Conservation (phyloP, 1,140 invertebrate species). For the Monochamus saltuarius region DNA sequence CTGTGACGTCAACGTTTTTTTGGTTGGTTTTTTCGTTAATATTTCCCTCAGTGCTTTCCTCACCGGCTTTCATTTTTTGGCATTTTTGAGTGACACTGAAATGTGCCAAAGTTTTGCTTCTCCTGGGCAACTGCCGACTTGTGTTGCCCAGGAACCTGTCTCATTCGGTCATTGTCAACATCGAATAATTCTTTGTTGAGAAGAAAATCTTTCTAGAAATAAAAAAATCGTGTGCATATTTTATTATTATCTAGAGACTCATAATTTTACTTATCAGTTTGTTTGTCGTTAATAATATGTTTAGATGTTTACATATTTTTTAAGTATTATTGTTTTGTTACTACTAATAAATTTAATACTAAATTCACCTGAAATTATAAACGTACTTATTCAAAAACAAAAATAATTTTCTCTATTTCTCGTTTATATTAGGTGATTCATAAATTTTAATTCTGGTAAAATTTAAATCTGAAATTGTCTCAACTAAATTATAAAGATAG, state of each 20-base stretch:
- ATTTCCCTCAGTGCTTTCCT: conserved; percentile 17
- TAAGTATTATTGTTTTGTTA: too few species aligned
- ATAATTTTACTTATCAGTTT: not conserved
- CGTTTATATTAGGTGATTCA: too few species aligned
- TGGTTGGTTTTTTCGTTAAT: conserved; percentile 7
- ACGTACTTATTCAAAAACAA: too few species aligned
- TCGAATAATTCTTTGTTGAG: not conserved
- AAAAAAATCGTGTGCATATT: too few species aligned
- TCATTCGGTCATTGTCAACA: conserved; percentile 4
- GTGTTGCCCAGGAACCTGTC: conserved; percentile 18
- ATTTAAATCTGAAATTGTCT: too few species aligned
- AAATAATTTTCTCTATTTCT: too few species aligned
- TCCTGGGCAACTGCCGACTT: conserved; percentile 20
- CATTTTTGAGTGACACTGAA: conserved; percentile 22
- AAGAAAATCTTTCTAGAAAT: not conserved
- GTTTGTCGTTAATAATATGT: too few species aligned
- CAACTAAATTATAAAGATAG: too few species aligned
- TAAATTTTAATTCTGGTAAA: too few species aligned
- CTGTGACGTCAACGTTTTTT: conserved; percentile 5
- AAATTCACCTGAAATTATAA: too few species aligned
- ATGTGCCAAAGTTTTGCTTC: conserved; percentile 20
- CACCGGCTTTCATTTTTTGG: conserved; percentile 14
- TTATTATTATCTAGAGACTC: not conserved
- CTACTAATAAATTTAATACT: too few species aligned
- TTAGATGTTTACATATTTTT: too few species aligned